Evolutionary conservation across 2,888 invertebrate species (phyloP).

Genomic region (Parasteatoda lunata): DNA sequence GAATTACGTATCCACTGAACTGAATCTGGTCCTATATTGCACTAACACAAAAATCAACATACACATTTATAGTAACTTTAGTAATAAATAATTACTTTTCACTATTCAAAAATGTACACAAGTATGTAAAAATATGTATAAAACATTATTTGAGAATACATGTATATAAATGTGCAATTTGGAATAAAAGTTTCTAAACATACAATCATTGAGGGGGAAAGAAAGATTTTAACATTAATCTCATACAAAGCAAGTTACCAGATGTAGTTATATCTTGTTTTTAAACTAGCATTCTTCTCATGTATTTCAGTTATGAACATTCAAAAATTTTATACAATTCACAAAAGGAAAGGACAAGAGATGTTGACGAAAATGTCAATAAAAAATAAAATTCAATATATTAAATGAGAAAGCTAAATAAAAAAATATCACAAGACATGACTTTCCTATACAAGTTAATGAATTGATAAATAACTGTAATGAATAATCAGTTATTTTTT

Average conservation of each 20-base stretch:
- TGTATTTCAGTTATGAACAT: background rate
- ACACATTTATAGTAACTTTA: background rate
- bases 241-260: background rate
- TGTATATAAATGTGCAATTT: constrained; percentile 5
- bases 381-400: background rate
- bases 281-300: background rate
- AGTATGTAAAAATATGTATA: constrained; percentile 5
- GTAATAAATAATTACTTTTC: background rate
- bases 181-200: background rate
- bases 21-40: background rate
- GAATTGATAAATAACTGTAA: too few species aligned
- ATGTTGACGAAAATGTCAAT: background rate
- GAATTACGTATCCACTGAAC: background rate
- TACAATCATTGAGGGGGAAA: background rate
- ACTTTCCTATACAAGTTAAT: background rate
- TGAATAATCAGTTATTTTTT: too few species aligned
- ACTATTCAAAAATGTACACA: background rate
- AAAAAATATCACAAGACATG: constrained; percentile 2
- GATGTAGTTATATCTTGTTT: background rate
- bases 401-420: constrained; percentile 3
- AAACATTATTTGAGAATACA: constrained; percentile 1
- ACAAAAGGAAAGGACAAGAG: background rate
- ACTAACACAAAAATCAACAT: background rate
- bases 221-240: background rate
- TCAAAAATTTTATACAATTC: background rate